Evolutionary conservation across 2,888 invertebrate genomes (phyloP).

Genomic region (Aporophyla nigra): DNA sequence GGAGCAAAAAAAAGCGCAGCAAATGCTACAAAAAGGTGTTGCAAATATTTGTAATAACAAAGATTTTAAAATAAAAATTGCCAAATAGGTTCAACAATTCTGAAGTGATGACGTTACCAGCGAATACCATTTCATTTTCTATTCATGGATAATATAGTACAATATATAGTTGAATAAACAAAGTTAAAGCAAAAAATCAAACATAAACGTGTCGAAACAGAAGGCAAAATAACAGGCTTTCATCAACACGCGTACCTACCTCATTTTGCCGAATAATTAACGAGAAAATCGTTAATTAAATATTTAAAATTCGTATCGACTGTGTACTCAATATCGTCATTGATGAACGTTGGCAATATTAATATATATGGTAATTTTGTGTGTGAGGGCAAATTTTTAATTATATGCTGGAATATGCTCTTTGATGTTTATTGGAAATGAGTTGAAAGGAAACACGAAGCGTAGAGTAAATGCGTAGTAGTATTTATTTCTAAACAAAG

Average conservation of each 20-base stretch:
- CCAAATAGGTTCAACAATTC: no score
- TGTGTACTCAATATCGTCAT: slow-evolving; percentile 43
- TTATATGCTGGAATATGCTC: background rate
- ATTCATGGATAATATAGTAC: no score
- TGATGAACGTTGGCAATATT: slow-evolving; percentile 60
- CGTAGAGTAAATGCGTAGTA: no score
- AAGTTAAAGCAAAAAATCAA: slow-evolving; percentile 38
- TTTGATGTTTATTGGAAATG: background rate
- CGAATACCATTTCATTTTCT: no score
- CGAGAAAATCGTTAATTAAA: slow-evolving; percentile 60
- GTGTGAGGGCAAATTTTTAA: background rate
- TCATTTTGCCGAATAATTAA: slow-evolving; percentile 54
- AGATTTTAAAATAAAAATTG: no score
- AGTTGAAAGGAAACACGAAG: background rate
- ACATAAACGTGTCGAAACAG: slow-evolving; percentile 26
- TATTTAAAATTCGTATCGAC: slow-evolving; percentile 67
- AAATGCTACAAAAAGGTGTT: no score
- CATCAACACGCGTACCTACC: slow-evolving; percentile 9
- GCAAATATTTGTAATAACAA: no score
- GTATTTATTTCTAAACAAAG: background rate
- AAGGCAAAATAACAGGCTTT: slow-evolving; percentile 41
- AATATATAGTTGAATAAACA: background rate
- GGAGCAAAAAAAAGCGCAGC: no score
- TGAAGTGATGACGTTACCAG: no score
- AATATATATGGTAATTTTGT: background rate